Evolutionary conservation across 2,797 vertebrate genomes (phyloP).

Genomic region (Sternotherus odoratus): DNA sequence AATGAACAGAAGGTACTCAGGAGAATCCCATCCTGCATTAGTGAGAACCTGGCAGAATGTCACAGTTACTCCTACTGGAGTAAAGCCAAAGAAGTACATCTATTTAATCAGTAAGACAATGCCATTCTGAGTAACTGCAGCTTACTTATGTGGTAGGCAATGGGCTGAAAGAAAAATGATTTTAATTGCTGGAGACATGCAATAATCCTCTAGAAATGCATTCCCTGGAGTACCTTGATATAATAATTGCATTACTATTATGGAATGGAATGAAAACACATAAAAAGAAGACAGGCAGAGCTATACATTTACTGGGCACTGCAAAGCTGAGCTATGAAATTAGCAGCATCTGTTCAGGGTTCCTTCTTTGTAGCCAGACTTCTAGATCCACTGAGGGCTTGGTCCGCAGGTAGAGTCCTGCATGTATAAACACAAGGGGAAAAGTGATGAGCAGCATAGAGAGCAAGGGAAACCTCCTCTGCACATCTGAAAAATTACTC

Average conservation of each 20-base stretch:
- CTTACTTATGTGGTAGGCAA: neutral
- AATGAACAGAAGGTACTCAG: neutral
- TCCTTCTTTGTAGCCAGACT: neutral
- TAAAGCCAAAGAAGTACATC: neutral
- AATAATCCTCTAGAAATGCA: neutral
- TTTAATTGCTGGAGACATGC: constrained; percentile 25
- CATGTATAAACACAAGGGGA: neutral
- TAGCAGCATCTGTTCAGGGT: neutral
- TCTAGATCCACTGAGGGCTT: neutral
- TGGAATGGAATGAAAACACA: neutral
- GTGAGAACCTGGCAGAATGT: neutral
- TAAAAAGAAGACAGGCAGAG: neutral
- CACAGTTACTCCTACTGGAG: neutral
- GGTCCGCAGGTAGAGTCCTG: neutral
- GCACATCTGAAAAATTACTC: neutral
- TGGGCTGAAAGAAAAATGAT: neutral
- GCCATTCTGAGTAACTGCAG: neutral
- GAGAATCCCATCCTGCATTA: neutral
- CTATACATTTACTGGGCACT: neutral
- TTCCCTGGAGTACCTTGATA: neutral
- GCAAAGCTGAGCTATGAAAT: neutral
- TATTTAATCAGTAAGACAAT: neutral
- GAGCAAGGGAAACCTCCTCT: neutral
- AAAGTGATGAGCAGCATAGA: neutral
- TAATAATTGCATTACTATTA: neutral